Evolutionary conservation across 2,113 vertebrate genomes (phyloP).

Genomic region (Gobius niger): DNA sequence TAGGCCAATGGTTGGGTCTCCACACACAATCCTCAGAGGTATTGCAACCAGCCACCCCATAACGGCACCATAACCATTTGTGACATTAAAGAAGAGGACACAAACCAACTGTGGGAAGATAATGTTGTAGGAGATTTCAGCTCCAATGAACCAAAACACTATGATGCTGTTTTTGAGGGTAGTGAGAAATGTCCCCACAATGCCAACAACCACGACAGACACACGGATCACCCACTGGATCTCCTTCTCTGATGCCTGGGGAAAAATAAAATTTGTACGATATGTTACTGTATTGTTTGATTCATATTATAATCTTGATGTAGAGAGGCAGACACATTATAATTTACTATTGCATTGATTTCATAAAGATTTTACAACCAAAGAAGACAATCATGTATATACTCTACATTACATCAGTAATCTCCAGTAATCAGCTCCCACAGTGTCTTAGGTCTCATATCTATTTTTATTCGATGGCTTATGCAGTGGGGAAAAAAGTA

Average conservation of each 20-base stretch:
- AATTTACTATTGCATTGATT: too few species aligned
- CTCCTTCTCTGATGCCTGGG: conserved; percentile 77
- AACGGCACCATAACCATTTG: conserved; percentile 76
- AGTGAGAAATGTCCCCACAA: conserved; percentile 69
- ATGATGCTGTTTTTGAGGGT: conserved; percentile 77
- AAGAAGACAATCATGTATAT: too few species aligned
- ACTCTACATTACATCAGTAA: too few species aligned
- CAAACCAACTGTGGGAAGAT: conserved; percentile 82
- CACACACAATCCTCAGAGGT: conserved; percentile 74
- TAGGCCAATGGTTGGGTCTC: conserved; percentile 75
- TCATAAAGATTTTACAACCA: too few species aligned
- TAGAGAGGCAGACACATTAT: too few species aligned
- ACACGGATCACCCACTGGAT: conserved; percentile 79
- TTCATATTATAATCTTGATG: too few species aligned
- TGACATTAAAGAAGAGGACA: conserved; percentile 64
- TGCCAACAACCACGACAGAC: conserved; percentile 74
- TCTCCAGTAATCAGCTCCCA: too few species aligned
- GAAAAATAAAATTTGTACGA: too few species aligned
- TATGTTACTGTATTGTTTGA: too few species aligned
- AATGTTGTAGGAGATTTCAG: conserved; percentile 78
- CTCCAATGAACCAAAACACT: conserved; percentile 78
- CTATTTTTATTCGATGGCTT: too few species aligned
- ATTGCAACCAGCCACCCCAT: conserved; percentile 71
- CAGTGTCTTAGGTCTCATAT: too few species aligned
- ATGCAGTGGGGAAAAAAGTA: too few species aligned